Evolutionary conservation across 2,113 vertebrate species (phyloP), one percentile per base, ranked within the genome.

Genomic region (Lophochroa leadbeateri): DNA sequence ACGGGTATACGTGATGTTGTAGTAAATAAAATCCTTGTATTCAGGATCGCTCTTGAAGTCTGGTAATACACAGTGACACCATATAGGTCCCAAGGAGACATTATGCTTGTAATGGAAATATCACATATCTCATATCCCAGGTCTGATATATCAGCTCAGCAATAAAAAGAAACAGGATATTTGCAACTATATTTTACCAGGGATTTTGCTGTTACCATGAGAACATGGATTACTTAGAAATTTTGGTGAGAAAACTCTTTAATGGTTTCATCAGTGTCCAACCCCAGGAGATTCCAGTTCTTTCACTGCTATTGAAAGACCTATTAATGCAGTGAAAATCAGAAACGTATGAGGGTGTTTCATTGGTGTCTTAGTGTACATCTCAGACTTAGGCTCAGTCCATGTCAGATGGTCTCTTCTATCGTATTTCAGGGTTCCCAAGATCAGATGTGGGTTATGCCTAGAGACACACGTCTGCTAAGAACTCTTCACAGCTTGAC

Each of bases 161-260:
- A 94, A 88, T 97, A 96, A 97, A 97, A 97, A 94, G 97, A 96
- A 97, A 97, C 85, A 92, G 96, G 95, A 97, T 97, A 93, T 96
- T 97, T 97, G 94, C 92, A 96, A 92, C 94, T 95, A 47, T 95
- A 96, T 95, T 96, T 97, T 95, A 96, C 85, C 90, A 93, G 91
- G 90, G 93, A 77, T 94, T 97, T 96, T 96, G 76, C 88, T 88
- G 84, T 96, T 96, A 96, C 93, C 96, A 96, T 96, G 97, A 97
- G 96, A 96, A 94, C 97, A 29, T 18, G 95, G 96, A 96, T 97
- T 96, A 97, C 93, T 92, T 49, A 57, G 90, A 95, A 94, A 97
- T 94, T 94, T 94, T 4, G 19, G 92, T 95, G 95, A 97, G 97
- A 97, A 97, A 97, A 94, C 63, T 55, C 82, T 92, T 95, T 86